Percentiles rank a stretch among this genome's conserved stretches.
Evolutionary conservation across 2,888 invertebrate genomes (phyloP).

Genomic region (Melolontha melolontha): DNA sequence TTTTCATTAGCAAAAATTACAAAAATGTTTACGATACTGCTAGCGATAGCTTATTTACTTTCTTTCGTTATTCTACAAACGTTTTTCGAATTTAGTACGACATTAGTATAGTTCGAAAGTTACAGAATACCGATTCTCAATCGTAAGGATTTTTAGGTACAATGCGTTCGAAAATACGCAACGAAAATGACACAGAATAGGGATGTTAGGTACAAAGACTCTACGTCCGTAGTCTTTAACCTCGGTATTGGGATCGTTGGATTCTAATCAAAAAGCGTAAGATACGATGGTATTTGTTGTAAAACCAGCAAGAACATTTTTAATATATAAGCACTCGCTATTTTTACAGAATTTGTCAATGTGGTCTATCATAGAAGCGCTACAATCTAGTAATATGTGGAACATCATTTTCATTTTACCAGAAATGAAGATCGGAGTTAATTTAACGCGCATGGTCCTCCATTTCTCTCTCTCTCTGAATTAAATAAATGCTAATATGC

Average conservation of each 20-base stretch:
- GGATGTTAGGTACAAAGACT: not conserved
- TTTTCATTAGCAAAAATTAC: too few species aligned
- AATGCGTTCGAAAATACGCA: too few species aligned
- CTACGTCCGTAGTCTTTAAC: not conserved
- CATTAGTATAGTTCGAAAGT: too few species aligned
- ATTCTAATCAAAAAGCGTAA: too few species aligned
- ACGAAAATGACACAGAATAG: too few species aligned
- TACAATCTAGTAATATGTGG: not conserved
- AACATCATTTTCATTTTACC: not conserved
- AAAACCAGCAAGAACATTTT: not conserved
- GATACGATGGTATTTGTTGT: not conserved
- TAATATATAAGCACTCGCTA: not conserved
- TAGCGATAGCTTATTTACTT: too few species aligned
- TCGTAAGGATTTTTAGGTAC: too few species aligned
- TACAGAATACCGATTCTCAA: too few species aligned
- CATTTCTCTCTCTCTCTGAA: constrained; percentile 1
- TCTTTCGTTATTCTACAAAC: too few species aligned
- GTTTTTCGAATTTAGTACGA: too few species aligned
- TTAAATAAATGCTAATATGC: too few species aligned
- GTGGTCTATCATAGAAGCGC: not conserved
- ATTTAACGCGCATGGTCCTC: not conserved
- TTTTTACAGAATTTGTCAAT: not conserved
- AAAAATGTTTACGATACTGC: too few species aligned
- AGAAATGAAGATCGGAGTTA: not conserved
- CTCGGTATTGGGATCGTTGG: constrained; percentile 9